These are phyloP conservation scores for Orthonychiurus folsomi DNA, from an alignment of 2,888 invertebrate genomes.

Conservation along the genomic window DNA sequence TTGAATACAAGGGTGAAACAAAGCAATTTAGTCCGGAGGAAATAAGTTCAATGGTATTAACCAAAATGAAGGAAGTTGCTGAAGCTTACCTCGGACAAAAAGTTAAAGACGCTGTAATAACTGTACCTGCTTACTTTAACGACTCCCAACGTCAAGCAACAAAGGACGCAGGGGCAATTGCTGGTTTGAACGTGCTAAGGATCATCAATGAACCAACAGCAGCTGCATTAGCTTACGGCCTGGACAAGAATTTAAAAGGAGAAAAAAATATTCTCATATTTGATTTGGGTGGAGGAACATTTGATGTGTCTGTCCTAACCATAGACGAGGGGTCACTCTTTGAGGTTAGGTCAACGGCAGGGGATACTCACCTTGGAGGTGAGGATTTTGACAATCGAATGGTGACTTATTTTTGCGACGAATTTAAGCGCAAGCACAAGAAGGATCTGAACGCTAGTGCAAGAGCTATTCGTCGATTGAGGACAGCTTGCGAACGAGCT, in stretches of 20 bases:
- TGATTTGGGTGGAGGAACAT: neutral
- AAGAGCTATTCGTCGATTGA: neutral
- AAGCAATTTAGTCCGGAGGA: conserved; percentile 51
- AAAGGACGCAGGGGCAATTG: conserved; percentile 70
- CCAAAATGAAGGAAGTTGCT: conserved; percentile 85
- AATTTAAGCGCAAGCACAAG: neutral
- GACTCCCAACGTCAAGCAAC: conserved; percentile 60
- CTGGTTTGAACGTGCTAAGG: conserved; percentile 76
- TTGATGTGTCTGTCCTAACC: neutral
- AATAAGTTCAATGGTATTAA: conserved; percentile 58
- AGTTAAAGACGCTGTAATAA: conserved; percentile 67
- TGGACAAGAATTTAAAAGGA: conserved; percentile 46
- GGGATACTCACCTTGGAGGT: neutral
- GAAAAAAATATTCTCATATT: conserved; percentile 44
- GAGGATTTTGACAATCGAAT: neutral
- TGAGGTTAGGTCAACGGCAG: neutral
- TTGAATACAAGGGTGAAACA: neutral
- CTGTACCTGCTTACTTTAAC: conserved; percentile 55
- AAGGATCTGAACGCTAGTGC: neutral
- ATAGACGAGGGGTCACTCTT: neutral
- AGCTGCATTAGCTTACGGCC: conserved; percentile 74
- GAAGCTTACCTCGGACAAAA: conserved; percentile 75
- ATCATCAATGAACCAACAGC: conserved; percentile 87
- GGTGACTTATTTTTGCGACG: neutral
- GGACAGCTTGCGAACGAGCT: conserved; percentile 1